Percentiles rank a stretch among this genome's conserved stretches.
phyloP scores from a whole-genome alignment of 2,797 vertebrate genomes.

The Pseudotriccus pelzelni region DNA sequence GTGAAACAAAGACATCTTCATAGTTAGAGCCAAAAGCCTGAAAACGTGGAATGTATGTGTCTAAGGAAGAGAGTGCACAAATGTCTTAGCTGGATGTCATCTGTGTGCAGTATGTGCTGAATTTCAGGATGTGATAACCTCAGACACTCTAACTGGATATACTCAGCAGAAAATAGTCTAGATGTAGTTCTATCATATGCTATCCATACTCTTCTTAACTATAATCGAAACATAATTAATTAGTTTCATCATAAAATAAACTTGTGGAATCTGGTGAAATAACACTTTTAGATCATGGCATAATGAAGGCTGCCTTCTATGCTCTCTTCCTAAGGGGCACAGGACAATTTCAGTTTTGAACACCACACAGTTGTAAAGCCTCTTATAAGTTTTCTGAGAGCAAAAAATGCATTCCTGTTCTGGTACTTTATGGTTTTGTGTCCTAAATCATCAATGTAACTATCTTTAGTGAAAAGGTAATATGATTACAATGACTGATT shows the following conservation, averaged over 20 bases:
- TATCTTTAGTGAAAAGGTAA: background rate
- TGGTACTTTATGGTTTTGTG: background rate
- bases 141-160: background rate
- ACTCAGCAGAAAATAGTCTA: background rate
- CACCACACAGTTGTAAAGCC: background rate
- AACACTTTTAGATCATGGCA: background rate
- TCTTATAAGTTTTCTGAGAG: background rate
- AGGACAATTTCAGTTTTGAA: background rate
- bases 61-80: background rate
- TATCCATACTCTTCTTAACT: background rate
- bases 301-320: background rate
- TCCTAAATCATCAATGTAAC: background rate
- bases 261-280: background rate
- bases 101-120: slow-evolving; percentile 3
- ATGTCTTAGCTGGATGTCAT: background rate
- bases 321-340: background rate
- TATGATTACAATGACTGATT: background rate
- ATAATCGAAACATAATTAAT: background rate
- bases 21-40: background rate
- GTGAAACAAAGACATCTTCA: background rate
- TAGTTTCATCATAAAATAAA: background rate
- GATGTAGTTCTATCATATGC: background rate
- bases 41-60: background rate
- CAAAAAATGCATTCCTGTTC: background rate
- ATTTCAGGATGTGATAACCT: background rate